Conservation (phyloP, 2,797 vertebrate genomes). For the Novumbra hubbsi region DNA sequence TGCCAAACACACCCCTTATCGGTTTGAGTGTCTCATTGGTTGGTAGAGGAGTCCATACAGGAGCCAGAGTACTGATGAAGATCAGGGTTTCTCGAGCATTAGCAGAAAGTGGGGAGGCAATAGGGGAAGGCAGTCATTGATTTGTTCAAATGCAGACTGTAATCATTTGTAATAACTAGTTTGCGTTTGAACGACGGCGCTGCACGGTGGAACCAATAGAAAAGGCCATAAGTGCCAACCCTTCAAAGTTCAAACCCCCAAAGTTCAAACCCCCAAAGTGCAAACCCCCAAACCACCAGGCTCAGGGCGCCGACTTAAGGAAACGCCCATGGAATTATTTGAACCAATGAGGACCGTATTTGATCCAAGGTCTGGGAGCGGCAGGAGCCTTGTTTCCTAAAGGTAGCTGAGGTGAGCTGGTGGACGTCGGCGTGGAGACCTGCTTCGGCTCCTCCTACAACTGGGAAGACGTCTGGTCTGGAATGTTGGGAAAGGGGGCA, state of each 20-base stretch:
- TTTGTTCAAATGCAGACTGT: not conserved
- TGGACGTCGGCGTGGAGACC: constrained; percentile 10
- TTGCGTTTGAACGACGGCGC: not conserved
- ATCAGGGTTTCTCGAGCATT: constrained; percentile 56
- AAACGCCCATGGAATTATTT: not conserved
- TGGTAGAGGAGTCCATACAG: constrained; percentile 53
- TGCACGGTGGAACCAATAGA: not conserved
- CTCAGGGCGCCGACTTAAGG: not conserved
- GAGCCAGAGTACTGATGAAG: constrained; percentile 64
- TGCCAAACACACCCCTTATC: not conserved
- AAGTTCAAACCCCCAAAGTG: too few species aligned
- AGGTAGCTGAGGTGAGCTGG: constrained; percentile 6
- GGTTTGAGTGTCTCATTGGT: constrained; percentile 38
- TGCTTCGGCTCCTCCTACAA: constrained; percentile 18
- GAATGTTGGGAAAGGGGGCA: constrained; percentile 62
- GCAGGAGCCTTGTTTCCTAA: constrained; percentile 30
- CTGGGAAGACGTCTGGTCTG: constrained; percentile 8
- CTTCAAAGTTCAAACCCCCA: too few species aligned
- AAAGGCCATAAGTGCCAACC: not conserved
- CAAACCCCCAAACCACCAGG: too few species aligned
- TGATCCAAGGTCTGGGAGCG: constrained; percentile 20
- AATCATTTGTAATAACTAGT: not conserved
- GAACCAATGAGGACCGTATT: not conserved
- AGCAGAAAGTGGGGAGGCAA: not conserved
- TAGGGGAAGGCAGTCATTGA: not conserved